Evolutionary conservation across 2,113 vertebrate genomes (phyloP).

Genomic region (Macquaria australasica): DNA sequence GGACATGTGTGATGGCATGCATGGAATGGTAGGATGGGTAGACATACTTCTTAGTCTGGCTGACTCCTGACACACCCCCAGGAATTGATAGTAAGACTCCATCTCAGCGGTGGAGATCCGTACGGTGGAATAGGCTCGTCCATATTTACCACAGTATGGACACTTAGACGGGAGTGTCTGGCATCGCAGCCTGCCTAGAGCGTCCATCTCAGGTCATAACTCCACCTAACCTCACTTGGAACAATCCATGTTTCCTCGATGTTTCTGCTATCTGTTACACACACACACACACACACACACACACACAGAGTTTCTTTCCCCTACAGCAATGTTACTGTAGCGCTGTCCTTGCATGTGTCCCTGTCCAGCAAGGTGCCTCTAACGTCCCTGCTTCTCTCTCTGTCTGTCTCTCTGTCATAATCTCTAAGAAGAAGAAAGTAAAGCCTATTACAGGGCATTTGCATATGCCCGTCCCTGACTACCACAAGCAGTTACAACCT

Average conservation of each 20-base stretch:
- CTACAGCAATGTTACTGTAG: background rate
- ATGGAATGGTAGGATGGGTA: background rate
- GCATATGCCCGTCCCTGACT: constrained; percentile 24
- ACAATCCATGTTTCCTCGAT: constrained; percentile 19
- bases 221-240: constrained; percentile 33
- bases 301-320: background rate
- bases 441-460: constrained; percentile 64
- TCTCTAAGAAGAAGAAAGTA: constrained; percentile 39
- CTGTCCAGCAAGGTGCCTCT: constrained; percentile 9
- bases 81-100: constrained; percentile 89
- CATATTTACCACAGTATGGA: constrained; percentile 78
- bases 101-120: constrained; percentile 92
- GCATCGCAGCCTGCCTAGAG: constrained; percentile 21
- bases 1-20: background rate
- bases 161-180: constrained; percentile 77
- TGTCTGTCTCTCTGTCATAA: constrained; percentile 46
- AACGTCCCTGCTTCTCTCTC: constrained; percentile 33
- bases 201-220: constrained; percentile 57
- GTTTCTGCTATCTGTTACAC: constrained; percentile 7
- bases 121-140: constrained; percentile 81
- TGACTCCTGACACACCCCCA: constrained; percentile 85
- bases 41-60: constrained; percentile 85
- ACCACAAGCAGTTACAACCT: background rate
- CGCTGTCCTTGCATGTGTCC: background rate
- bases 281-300: constrained; percentile 27